Evolutionary conservation across 2,888 invertebrate genomes (phyloP), one percentile per base, ranked within the genome.

Genomic region (Halictus ligatus): DNA sequence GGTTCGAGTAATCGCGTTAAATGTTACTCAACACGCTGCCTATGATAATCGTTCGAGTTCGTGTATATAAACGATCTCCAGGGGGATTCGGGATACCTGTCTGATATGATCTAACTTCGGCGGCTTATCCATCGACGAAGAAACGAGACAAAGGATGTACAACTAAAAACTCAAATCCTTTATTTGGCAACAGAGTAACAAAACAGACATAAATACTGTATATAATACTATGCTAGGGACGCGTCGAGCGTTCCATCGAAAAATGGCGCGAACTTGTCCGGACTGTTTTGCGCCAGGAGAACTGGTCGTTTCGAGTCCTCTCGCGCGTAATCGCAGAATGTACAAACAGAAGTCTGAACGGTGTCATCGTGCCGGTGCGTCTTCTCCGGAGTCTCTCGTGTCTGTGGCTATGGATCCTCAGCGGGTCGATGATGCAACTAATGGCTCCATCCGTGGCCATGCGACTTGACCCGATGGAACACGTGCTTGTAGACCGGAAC

Each of bases 401-500:
- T 10, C 21, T 29, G 15, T 67, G 25, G 12, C 43, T n/a, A 13
- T 64, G 46, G 29, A 58, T 83, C 35, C 15, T 64, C 48, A 0
- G 6, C 54, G 54, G 15, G 15, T 21, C 13, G 18, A 21, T 71
- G 73, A 74, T 21, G 76, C 46, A 13, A 40, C 40, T 82, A 87
- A 78, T 78, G 85, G 58, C 76, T 84, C 83, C 86, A 89, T 21
- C 89, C 89, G 74, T 89, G 83, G 21, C 69, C 84, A 64, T 92
- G 88, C 84, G 92, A 94, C 92, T 97, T 97, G 89, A 96, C 96
- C 60, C 96, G 96, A 90, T 97, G 97, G 92, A 97, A 97, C 85
- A 97, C 96, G 84, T 97, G 96, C 94, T 97, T 97, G 93, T 97
- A 97, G 21, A 97, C 96, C 0, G 97, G 97, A 73, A 97, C 96